Base-by-base conservation (phyloP, 2,113 vertebrate species). In the Sinocyclocheilus rhinocerous region DNA sequence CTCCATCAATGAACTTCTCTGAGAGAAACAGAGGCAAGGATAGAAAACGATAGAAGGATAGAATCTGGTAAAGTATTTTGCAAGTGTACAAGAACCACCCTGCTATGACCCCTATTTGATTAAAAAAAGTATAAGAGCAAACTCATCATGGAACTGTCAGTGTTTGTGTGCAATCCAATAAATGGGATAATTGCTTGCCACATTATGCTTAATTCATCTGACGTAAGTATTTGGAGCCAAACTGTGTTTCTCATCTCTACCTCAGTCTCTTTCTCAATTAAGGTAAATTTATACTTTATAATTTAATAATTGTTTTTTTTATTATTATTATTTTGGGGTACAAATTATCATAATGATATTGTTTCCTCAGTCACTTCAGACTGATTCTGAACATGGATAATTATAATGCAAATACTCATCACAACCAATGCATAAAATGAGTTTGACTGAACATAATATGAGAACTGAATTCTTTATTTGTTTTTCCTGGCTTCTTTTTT, bases 1-100 rank as follows among this genome's bases (percentile, higher is more conserved):
- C 92, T 42, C 92, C 94, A 82, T 95, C 94, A 86, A 97, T 92
- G 84, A 96, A 94, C 0, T 75, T 90, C 85, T 96, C 98, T 99
- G 88, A 87, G 13, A 85, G n/a, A 63, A 36, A 77, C 3, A 26
- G 16, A 63, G 22, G 2, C 33, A 81, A 11, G 78, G 6, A 81
- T 0, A 48, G 18, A 61, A 15, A 20, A 80, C 2, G 29, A 33
- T 13, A 12, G 10, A 12, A 13, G 11, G 11, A 50, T 13, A 22
- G 2, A 24, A 11, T 33, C 45, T 48, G 45, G 45, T 42, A 8
- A 42, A 42, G 42, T 48, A 48, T 48, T 4, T 48, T 48, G 45
- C 45, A 48, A 48, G 42, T 76, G 22, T 16, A 50, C 20, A 76
- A 52, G 4, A 76, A 52, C 16, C 15, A 42, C 24, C 7, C 75